Percentiles rank a stretch among this genome's conserved stretches.
These are phyloP conservation scores for Sebastes trivittatus DNA, from an alignment of 2,797 vertebrate species.

Conservation along the genomic window DNA sequence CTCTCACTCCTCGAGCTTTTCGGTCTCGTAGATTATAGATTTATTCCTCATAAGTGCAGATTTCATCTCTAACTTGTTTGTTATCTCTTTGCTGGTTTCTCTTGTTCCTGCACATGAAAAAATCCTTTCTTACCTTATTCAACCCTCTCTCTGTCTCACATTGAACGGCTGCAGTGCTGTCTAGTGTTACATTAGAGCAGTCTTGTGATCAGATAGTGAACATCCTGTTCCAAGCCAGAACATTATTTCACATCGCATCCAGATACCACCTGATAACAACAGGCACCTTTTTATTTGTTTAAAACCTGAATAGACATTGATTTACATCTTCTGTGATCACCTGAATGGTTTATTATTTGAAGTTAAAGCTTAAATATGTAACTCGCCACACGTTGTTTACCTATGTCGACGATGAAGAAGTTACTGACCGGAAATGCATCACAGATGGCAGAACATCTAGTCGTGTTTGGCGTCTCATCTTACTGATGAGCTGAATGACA, in stretches of 20 bases:
- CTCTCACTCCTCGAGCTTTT: neutral
- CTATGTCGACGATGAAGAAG: neutral
- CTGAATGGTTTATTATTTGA: neutral
- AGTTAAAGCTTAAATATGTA: neutral
- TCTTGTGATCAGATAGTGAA: constrained; percentile 12
- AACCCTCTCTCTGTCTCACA: neutral
- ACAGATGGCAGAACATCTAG: neutral
- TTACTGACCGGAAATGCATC: neutral
- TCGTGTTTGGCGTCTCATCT: neutral
- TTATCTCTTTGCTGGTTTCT: neutral
- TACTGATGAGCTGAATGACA: neutral
- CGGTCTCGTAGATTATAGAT: neutral
- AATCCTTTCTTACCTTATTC: neutral
- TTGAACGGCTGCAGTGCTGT: neutral
- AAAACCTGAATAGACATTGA: too few relatives aligned
- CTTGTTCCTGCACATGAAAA: neutral
- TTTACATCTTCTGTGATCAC: too few relatives aligned
- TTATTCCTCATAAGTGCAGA: neutral
- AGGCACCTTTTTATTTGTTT: too few relatives aligned
- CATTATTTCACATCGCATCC: neutral
- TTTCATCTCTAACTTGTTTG: neutral
- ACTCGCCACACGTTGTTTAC: neutral
- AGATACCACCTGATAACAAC: neutral
- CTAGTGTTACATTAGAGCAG: neutral
- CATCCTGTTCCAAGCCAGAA: neutral